Percentiles rank a stretch among this genome's conserved stretches.
These are phyloP conservation scores for Nasonia longicornis DNA, from an alignment of 1,140 invertebrate genomes.

Conservation along the genomic window DNA sequence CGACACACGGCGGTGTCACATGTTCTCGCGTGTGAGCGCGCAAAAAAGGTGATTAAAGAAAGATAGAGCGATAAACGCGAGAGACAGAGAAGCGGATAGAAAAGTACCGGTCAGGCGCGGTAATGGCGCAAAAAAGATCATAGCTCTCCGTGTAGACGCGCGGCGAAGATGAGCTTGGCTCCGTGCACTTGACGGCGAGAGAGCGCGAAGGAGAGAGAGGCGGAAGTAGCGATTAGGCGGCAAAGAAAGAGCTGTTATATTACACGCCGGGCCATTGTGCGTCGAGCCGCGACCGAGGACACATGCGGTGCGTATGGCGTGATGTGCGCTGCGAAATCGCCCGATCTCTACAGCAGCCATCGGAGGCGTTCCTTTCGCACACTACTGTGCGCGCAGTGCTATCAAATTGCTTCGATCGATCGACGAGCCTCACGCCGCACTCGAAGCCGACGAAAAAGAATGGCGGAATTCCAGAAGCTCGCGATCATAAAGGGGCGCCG, in stretches of 20 bases:
- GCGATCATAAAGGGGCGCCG: background rate
- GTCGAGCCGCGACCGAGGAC: conserved; percentile 35
- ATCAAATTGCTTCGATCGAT: background rate
- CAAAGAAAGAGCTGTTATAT: conserved; percentile 67
- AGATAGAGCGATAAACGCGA: background rate
- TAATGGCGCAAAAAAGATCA: conserved; percentile 28
- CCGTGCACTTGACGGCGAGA: conserved; percentile 3
- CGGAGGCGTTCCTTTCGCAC: background rate
- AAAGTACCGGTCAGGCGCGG: background rate
- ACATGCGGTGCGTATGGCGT: conserved; percentile 54
- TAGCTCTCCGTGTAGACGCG: background rate
- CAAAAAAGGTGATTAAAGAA: conserved; percentile 20
- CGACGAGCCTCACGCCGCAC: background rate
- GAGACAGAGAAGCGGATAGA: background rate
- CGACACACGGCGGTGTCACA: background rate
- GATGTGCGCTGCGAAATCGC: conserved; percentile 48
- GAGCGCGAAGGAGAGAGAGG: conserved; percentile 50
- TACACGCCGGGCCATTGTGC: conserved; percentile 61
- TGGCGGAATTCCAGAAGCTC: background rate
- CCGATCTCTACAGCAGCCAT: background rate
- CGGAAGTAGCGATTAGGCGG: conserved; percentile 67
- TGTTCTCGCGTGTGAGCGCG: background rate
- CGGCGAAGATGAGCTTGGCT: background rate
- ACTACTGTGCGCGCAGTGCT: background rate
- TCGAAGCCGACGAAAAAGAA: background rate